These are phyloP conservation scores for Lagopus leucura DNA, from an alignment of 2,113 vertebrate genomes.

Conservation along the genomic window DNA sequence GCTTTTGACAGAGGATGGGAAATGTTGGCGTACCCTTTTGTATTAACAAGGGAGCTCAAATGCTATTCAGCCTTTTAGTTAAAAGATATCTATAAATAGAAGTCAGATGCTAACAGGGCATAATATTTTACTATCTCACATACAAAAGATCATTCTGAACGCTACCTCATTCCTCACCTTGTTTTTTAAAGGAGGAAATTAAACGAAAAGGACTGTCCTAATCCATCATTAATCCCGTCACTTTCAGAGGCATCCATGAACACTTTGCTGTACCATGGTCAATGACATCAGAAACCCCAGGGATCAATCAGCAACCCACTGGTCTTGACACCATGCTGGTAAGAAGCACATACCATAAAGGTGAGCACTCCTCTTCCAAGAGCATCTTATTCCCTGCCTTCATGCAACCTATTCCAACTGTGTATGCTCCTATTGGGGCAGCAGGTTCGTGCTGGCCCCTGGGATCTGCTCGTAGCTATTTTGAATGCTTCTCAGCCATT, in stretches of 20 bases:
- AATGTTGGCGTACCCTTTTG: not conserved
- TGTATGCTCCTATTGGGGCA: not conserved
- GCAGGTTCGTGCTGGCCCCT: accelerated
- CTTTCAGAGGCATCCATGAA: not conserved
- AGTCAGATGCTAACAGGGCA: not conserved
- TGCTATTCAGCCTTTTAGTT: not conserved
- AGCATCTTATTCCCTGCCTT: not conserved
- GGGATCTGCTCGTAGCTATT: not conserved
- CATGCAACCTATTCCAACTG: not conserved
- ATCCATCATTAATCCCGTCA: not conserved
- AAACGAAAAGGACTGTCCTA: not conserved
- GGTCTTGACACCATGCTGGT: not conserved
- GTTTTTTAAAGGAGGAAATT: not conserved
- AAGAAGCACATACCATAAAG: not conserved
- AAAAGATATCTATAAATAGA: not conserved
- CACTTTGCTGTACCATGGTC: not conserved
- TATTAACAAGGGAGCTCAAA: not conserved
- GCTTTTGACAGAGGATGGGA: not conserved
- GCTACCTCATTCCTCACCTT: not conserved
- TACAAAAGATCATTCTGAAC: not conserved
- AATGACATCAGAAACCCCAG: not conserved
- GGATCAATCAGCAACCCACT: not conserved
- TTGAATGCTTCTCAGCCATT: not conserved
- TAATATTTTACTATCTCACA: not conserved
- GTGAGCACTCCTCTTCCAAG: not conserved